Percentiles rank a stretch among this genome's conserved stretches.
phyloP scores from a whole-genome alignment of 1,140 invertebrate genomes.

The Drosophila kurseongensis region DNA sequence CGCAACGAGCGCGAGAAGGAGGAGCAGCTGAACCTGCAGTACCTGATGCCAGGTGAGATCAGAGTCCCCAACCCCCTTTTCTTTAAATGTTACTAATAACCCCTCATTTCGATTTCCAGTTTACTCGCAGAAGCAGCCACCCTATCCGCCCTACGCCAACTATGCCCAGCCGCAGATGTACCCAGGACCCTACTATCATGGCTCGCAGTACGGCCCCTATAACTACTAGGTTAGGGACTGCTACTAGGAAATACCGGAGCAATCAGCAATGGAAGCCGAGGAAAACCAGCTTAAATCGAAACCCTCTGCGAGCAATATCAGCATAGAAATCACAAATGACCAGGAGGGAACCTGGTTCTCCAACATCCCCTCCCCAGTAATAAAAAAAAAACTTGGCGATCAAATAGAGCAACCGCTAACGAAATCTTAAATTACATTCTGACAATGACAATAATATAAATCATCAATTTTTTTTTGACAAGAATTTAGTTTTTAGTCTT shows the following conservation, averaged over 20 bases:
- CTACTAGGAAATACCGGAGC: background rate
- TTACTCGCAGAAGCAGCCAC: slow-evolving; percentile 96
- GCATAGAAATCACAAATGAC: slow-evolving; percentile 45
- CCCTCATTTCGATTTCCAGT: slow-evolving; percentile 86
- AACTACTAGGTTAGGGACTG: slow-evolving; percentile 90
- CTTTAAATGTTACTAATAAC: background rate
- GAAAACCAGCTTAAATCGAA: slow-evolving; percentile 1
- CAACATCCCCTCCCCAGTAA: slow-evolving; percentile 21
- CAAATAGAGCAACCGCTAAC: slow-evolving; percentile 12
- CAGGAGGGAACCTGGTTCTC: slow-evolving; percentile 13
- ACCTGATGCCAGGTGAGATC: slow-evolving; percentile 96
- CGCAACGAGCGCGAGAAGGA: slow-evolving; percentile 95
- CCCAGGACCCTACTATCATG: slow-evolving; percentile 94
- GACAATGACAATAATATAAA: slow-evolving; percentile 37
- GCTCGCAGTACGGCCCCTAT: slow-evolving; percentile 96
- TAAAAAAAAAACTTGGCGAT: slow-evolving; percentile 7
- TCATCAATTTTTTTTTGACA: slow-evolving; percentile 62
- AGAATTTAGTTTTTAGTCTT: slow-evolving; percentile 57
- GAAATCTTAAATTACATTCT: slow-evolving; percentile 26
- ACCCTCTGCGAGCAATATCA: slow-evolving; percentile 12
- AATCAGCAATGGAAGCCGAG: slow-evolving; percentile 3
- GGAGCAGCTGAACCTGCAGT: slow-evolving; percentile 98
- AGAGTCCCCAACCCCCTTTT: background rate
- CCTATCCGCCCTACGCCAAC: slow-evolving; percentile 92
- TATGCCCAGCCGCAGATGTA: slow-evolving; percentile 94